These are phyloP conservation scores for Pelusios castaneus DNA, from an alignment of 2,113 vertebrate genomes.

Conservation along the genomic window DNA sequence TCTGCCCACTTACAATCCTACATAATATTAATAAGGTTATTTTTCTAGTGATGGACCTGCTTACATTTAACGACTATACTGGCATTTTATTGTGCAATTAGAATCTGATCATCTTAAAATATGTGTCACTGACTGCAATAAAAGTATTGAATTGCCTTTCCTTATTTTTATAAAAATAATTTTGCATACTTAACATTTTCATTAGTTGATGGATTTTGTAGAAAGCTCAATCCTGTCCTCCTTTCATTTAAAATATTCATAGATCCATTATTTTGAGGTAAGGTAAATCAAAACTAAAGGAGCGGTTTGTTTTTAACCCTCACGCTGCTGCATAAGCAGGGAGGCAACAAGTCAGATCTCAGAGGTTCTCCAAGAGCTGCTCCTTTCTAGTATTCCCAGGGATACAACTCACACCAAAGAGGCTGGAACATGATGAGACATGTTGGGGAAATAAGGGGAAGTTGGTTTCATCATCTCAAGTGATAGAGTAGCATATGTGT, in stretches of 20 bases:
- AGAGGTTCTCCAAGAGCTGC: not conserved
- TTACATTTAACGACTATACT: not conserved
- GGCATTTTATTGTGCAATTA: not conserved
- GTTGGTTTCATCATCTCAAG: not conserved
- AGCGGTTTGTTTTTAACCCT: not conserved
- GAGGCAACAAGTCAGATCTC: not conserved
- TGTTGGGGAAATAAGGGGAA: not conserved
- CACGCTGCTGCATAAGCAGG: not conserved
- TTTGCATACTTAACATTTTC: not conserved
- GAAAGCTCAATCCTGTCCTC: not conserved
- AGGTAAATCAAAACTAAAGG: not conserved
- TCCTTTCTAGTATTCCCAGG: not conserved
- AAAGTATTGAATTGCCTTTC: not conserved
- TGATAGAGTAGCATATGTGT: accelerated
- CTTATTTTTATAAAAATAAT: not conserved
- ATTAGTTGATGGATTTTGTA: accelerated
- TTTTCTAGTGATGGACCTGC: not conserved
- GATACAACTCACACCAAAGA: not conserved
- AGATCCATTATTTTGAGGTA: not conserved
- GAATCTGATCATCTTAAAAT: not conserved
- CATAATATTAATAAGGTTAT: accelerated
- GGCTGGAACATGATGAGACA: not conserved
- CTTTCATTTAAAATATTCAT: not conserved
- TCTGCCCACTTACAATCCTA: not conserved
- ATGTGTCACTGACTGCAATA: no score